A percentile compares a stretch with the other conserved stretches of the same genome.
phyloP scores from a whole-genome alignment of 2,888 invertebrate genomes.

The Sialis lutaria region DNA sequence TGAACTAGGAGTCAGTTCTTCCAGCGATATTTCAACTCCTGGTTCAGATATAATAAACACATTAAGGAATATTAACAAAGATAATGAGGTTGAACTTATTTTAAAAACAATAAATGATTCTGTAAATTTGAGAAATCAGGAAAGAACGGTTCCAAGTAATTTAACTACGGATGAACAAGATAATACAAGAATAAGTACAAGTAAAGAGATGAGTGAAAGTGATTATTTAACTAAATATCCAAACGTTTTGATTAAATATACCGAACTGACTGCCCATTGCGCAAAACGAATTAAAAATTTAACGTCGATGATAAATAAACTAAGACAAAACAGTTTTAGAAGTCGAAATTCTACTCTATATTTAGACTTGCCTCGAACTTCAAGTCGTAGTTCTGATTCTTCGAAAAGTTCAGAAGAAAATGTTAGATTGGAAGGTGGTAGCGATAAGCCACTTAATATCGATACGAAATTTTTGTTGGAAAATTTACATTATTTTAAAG shows the following conservation, averaged over 20 bases:
- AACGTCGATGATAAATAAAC: slow-evolving; percentile 34
- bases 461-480: no score
- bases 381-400: neutral
- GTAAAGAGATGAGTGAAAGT: neutral
- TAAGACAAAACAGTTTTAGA: slow-evolving; percentile 32
- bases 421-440: no score
- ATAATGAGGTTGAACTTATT: neutral
- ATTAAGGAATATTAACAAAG: slow-evolving; percentile 19
- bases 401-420: neutral
- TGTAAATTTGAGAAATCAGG: neutral
- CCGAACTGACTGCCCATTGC: slow-evolving; percentile 33
- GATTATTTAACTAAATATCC: slow-evolving; percentile 10
- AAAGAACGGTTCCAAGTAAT: neutral
- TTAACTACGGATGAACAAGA: neutral
- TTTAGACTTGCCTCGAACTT: neutral
- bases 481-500: no score
- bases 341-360: neutral
- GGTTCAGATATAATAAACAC: slow-evolving; percentile 27
- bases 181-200: neutral
- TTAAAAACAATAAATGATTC: neutral
- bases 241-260: slow-evolving; percentile 23
- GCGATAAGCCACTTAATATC: no score
- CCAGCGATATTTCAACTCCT: slow-evolving; percentile 30
- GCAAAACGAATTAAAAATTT: slow-evolving; percentile 36
- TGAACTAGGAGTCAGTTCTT: slow-evolving; percentile 26